These are phyloP conservation scores for Acrocephalus arundinaceus DNA, from an alignment of 2,113 vertebrate genomes.

Conservation along the genomic window DNA sequence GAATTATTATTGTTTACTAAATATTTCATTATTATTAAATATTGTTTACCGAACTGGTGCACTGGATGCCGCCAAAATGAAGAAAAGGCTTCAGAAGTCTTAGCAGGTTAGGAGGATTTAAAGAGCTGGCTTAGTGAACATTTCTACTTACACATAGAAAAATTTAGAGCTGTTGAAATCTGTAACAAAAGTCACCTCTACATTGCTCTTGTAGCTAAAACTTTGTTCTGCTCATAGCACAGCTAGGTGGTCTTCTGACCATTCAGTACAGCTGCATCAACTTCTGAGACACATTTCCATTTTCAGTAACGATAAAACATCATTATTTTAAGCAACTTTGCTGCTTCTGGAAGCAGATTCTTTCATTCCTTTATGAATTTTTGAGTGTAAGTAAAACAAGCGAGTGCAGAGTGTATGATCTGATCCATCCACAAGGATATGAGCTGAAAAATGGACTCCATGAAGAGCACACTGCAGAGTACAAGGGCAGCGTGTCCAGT, in stretches of 20 bases:
- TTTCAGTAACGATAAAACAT: not conserved
- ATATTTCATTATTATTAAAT: too few relatives aligned
- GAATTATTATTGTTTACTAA: not conserved
- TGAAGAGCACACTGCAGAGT: not conserved
- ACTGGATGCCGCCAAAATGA: not conserved
- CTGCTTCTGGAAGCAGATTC: not conserved
- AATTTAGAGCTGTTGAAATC: not conserved
- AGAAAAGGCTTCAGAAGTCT: not conserved
- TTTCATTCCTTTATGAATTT: not conserved
- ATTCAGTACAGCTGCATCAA: not conserved
- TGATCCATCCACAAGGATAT: not conserved
- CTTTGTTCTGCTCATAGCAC: not conserved
- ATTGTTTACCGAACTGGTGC: not conserved
- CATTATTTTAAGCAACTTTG: not conserved
- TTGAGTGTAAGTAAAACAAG: not conserved
- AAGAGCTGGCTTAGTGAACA: not conserved
- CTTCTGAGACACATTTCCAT: not conserved
- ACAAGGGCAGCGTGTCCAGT: not conserved
- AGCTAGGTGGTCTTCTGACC: not conserved
- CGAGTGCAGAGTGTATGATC: rapidly evolving
- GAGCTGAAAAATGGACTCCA: not conserved
- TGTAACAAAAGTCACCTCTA: not conserved
- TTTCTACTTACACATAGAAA: not conserved
- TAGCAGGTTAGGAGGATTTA: not conserved
- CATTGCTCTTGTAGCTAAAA: not conserved